A percentile compares a stretch with the other conserved stretches of the same genome.
phyloP scores from a whole-genome alignment of 2,888 invertebrate genomes.

The Sympetrum striolatum region DNA sequence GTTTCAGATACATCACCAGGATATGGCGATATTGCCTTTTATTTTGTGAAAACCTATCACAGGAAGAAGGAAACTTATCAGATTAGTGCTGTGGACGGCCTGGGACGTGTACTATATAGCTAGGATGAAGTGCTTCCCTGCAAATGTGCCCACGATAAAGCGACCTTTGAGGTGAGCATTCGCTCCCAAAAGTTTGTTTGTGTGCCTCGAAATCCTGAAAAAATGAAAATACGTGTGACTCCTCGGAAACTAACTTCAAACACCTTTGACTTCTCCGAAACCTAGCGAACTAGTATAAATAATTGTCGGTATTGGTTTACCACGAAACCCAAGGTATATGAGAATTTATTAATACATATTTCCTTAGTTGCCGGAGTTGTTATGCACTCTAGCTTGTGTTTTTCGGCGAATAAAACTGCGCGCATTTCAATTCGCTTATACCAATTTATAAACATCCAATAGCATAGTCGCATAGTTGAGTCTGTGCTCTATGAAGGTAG shows the following conservation, averaged over 20 bases:
- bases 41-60: conserved; percentile 39
- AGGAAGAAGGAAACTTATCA: conserved; percentile 43
- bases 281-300: neutral
- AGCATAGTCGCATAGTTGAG: conserved; percentile 17
- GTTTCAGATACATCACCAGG: conserved; percentile 19
- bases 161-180: conserved; percentile 43
- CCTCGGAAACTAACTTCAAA: neutral
- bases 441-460: conserved; percentile 40
- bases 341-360: neutral
- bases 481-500: neutral
- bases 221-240: conserved; percentile 26
- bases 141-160: conserved; percentile 44
- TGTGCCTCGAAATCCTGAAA: neutral
- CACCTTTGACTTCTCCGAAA: neutral
- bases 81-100: conserved; percentile 43
- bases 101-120: conserved; percentile 42
- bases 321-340: neutral
- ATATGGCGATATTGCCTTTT: conserved; percentile 37
- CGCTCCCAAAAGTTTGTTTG: conserved; percentile 28
- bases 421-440: conserved; percentile 36
- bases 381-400: neutral
- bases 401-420: conserved; percentile 32
- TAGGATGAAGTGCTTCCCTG: conserved; percentile 44
- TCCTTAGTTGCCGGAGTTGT: neutral
- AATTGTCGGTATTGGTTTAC: neutral